Evolutionary conservation across 2,797 vertebrate genomes (phyloP).

Genomic region (Eospalax fontanierii): DNA sequence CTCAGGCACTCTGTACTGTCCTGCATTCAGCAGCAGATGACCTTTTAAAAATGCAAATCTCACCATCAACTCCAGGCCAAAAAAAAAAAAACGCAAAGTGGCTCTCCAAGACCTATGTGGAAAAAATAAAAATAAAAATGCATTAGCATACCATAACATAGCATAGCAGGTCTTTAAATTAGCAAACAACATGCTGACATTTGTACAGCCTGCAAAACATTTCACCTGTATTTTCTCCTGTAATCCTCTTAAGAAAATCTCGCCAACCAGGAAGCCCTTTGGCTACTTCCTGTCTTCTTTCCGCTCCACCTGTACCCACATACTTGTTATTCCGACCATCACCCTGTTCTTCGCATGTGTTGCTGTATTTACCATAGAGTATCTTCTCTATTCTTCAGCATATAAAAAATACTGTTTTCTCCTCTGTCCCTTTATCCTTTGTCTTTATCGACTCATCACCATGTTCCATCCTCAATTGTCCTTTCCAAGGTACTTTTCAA

Average conservation of each 20-base stretch:
- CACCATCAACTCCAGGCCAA: background rate
- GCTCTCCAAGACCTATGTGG: background rate
- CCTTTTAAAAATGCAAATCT: background rate
- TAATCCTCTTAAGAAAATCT: background rate
- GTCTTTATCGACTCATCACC: background rate
- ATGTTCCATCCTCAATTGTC: background rate
- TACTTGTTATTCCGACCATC: background rate
- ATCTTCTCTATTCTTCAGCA: background rate
- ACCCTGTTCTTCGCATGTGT: background rate
- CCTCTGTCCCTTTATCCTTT: background rate
- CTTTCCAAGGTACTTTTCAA: background rate
- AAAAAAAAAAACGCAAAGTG: background rate
- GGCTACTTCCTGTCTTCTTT: background rate
- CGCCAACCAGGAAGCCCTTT: background rate
- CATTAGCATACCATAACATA: background rate
- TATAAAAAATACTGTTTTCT: background rate
- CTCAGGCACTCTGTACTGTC: background rate
- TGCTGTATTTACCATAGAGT: background rate
- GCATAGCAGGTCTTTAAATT: conserved; percentile 1
- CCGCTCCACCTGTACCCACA: background rate
- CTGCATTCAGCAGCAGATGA: background rate
- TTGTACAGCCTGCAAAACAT: background rate
- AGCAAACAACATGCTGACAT: background rate
- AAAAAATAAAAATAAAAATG: background rate
- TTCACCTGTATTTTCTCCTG: background rate